phyloP scores from a whole-genome alignment of 2,113 vertebrate species.

The Psittacus erithacus region DNA sequence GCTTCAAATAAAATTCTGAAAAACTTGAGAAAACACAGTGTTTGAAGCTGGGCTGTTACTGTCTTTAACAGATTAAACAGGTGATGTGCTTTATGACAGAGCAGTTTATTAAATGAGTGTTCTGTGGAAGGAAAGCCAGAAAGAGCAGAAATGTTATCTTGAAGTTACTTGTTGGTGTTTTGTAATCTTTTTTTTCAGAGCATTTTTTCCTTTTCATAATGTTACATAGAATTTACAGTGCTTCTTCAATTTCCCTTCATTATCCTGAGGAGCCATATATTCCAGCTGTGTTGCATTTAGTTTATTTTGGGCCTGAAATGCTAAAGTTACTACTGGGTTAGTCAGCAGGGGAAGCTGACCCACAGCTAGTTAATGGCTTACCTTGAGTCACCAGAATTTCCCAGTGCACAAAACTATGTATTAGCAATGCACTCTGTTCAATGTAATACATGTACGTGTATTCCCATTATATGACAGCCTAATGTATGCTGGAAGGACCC shows the following conservation, averaged over 20 bases:
- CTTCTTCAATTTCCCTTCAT: not conserved
- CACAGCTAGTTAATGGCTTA: not conserved
- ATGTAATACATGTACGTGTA: not conserved
- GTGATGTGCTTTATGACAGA: not conserved
- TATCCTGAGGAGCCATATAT: not conserved
- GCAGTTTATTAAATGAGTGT: not conserved
- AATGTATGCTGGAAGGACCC: not conserved
- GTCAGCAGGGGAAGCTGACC: not conserved
- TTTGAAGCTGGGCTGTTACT: not conserved
- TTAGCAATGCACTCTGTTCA: not conserved
- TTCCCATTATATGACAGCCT: not conserved
- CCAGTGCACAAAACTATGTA: not conserved
- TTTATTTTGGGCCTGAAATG: not conserved
- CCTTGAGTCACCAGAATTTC: not conserved
- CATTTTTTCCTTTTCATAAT: not conserved
- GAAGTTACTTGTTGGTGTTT: not conserved
- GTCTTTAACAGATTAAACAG: not conserved
- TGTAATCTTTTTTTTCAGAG: not conserved
- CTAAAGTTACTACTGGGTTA: not conserved
- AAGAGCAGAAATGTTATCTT: not conserved
- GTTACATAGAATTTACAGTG: not conserved
- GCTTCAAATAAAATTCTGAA: not conserved
- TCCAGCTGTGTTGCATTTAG: not conserved
- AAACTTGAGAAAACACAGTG: not conserved
- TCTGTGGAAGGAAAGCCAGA: not conserved